Percentiles rank a stretch among this genome's conserved stretches.
phyloP scores from a whole-genome alignment of 2,888 invertebrate species.

The Thymelicus lineola region DNA sequence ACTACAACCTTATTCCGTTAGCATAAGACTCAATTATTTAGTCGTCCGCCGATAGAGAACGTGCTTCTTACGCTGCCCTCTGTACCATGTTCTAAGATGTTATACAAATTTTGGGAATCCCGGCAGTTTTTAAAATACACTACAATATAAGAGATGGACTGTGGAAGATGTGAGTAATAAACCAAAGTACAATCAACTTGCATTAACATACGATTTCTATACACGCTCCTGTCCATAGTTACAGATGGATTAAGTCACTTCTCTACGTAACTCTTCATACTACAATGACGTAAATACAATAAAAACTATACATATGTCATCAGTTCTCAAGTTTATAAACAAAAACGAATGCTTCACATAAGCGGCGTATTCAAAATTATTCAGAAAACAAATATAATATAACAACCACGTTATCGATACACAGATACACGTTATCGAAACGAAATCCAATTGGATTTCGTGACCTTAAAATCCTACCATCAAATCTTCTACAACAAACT shows the following conservation, averaged over 20 bases:
- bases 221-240: background rate
- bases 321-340: conserved; percentile 16
- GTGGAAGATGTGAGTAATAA: conserved; percentile 21
- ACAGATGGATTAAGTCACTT: background rate
- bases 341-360: background rate
- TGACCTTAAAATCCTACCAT: conserved; percentile 28
- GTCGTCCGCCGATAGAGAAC: background rate
- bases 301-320: conserved; percentile 10
- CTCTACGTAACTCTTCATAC: background rate
- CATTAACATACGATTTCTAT: background rate
- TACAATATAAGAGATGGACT: conserved; percentile 10
- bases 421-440: conserved; percentile 3
- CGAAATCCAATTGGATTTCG: background rate
- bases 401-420: no score
- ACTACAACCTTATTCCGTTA: conserved; percentile 27
- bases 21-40: background rate
- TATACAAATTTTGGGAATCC: conserved; percentile 25
- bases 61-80: background rate
- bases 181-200: conserved; percentile 1
- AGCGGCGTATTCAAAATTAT: background rate
- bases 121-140: conserved; percentile 10
- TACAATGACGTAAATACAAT: conserved; percentile 12
- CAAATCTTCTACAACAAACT: conserved; percentile 17
- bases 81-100: conserved; percentile 13
- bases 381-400: background rate